These are phyloP conservation scores for Colostygia pectinataria DNA, from an alignment of 2,888 invertebrate species.

Conservation along the genomic window DNA sequence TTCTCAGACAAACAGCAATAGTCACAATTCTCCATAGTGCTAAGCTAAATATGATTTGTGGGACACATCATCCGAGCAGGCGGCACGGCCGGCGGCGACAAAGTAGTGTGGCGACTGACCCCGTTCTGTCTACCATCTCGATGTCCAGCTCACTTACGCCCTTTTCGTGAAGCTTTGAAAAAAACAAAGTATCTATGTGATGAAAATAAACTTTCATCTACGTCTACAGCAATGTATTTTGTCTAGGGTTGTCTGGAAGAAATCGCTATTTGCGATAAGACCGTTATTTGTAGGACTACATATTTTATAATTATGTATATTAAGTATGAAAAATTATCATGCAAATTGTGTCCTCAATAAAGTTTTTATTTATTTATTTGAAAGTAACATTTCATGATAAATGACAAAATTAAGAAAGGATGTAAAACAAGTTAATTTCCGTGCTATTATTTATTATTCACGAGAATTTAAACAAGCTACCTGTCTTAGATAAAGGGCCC, in stretches of 20 bases:
- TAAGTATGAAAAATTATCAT: too few species aligned
- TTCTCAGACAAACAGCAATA: slow-evolving; percentile 69
- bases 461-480: slow-evolving; percentile 14
- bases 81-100: slow-evolving; percentile 44
- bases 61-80: slow-evolving; percentile 59
- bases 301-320: too few species aligned
- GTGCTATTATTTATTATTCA: slow-evolving; percentile 20
- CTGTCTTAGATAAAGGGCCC: slow-evolving; percentile 9
- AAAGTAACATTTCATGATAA: not conserved
- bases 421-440: too few species aligned
- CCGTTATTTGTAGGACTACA: too few species aligned
- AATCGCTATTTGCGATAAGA: too few species aligned
- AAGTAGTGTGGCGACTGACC: slow-evolving; percentile 62
- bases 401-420: too few species aligned
- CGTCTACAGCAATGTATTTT: too few species aligned
- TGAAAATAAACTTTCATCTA: slow-evolving; percentile 2
- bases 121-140: slow-evolving; percentile 53
- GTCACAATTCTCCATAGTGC: slow-evolving; percentile 63
- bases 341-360: too few species aligned
- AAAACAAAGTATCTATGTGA: slow-evolving; percentile 2
- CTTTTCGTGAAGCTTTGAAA: slow-evolving; percentile 30
- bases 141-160: slow-evolving; percentile 41
- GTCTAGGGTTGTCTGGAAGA: too few species aligned
- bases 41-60: slow-evolving; percentile 76
- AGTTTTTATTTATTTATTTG: too few species aligned